Base-by-base conservation (phyloP, 2,888 invertebrate genomes). In the Tetrapedia diversipes region DNA sequence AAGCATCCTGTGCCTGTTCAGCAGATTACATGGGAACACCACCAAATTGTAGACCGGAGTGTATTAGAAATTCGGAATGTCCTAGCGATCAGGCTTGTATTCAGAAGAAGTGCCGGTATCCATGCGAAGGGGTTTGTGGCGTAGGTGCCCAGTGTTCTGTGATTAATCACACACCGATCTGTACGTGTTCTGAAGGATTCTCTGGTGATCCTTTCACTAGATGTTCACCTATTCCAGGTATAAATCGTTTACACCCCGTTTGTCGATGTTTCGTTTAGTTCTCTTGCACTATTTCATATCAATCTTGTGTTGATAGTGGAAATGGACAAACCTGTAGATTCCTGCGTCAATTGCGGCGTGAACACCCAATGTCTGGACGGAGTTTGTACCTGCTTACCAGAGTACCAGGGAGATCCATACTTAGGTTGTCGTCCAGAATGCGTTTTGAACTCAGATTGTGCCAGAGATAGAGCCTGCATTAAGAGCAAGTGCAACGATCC, bases 291-390 rank as follows among this genome's bases (percentile, higher is more conserved):
- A 11, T 39, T n/a, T 39, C 11, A 27, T 27, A 29, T 8, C 1
- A 29, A 14, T 27, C 19, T 16, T 4, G 0, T 22, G 34, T 16
- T 8, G 43, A 34, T 22, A 69, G 77, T 73, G 4, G 60, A 64
- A 27, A 45, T 68, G 47, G 59, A 63, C 8, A 61, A 27, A 71
- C 79, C 83, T 4, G 59, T 49, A 45, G 94, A 96, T 90, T 95
- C 95, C n/a, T 97, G 97, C 89, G 95, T 95, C 34, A 95, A 96
- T 24, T 96, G 96, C 88, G 96, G 96, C 39, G 94, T 95, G 7
- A 94, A 94, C 83, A 90, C 94, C 2, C 89, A 93, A 85, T 95
- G 95, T 61, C 92, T 93, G 37, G 93, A 94, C 76, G 94, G 94
- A 0, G 91, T 93, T 19, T 95, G 95, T 86, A 93, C 93, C 16